These are phyloP conservation scores for Hartigia nigra DNA, from an alignment of 2,888 invertebrate species.

Conservation along the genomic window DNA sequence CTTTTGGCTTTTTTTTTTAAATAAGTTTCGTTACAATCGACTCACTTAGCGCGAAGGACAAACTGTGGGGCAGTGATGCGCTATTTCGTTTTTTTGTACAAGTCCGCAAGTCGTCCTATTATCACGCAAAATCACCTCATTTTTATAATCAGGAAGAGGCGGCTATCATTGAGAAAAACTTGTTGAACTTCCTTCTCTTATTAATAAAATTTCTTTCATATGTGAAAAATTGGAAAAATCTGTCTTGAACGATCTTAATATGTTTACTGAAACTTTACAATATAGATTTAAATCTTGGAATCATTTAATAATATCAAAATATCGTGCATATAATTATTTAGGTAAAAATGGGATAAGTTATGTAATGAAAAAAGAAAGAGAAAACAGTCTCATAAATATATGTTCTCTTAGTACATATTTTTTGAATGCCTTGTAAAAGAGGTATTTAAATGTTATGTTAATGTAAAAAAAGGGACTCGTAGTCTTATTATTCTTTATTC, in stretches of 20 bases:
- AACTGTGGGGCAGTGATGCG: conserved; percentile 39
- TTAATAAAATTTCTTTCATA: no score
- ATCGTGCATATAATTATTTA: background rate
- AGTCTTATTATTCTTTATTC: background rate
- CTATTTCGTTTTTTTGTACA: conserved; percentile 31
- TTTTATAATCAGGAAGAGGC: conserved; percentile 30
- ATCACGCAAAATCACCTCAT: conserved; percentile 29
- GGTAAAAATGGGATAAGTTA: background rate
- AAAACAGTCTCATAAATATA: background rate
- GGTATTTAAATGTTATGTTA: background rate
- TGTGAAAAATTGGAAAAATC: background rate
- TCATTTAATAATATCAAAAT: background rate
- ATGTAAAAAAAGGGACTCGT: background rate
- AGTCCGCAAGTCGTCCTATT: conserved; percentile 26
- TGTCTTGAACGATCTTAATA: background rate
- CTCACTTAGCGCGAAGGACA: background rate
- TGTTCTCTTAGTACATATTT: background rate
- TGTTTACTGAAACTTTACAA: background rate
- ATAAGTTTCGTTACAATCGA: background rate
- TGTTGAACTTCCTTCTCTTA: background rate
- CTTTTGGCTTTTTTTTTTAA: background rate
- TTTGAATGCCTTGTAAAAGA: background rate
- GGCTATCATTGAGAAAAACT: background rate
- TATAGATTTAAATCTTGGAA: background rate
- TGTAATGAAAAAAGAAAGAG: background rate